Evolutionary conservation across 2,888 invertebrate species (phyloP).

Genomic region (Proisotoma minuta): DNA sequence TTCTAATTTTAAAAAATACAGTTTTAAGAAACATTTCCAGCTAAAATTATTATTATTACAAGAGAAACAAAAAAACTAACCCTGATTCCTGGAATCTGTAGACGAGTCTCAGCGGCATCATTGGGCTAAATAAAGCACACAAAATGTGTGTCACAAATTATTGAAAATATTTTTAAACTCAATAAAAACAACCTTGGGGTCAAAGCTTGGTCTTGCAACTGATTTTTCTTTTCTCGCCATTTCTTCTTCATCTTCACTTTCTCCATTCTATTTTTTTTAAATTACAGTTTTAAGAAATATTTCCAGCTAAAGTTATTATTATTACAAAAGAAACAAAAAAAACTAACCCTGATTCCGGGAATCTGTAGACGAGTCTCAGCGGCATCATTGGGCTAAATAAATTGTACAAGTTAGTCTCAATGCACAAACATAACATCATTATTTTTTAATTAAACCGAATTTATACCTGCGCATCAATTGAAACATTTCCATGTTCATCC

Average conservation of each 20-base stretch:
- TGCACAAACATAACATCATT: too few species aligned
- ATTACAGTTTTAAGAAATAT: not conserved
- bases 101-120: constrained; percentile 74
- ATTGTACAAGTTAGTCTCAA: too few species aligned
- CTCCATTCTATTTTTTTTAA: constrained; percentile 6
- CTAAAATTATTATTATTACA: not conserved
- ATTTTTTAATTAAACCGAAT: too few species aligned
- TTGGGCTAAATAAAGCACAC: constrained; percentile 59
- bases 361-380: constrained; percentile 72
- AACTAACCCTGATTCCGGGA: constrained; percentile 61
- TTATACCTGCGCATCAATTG: constrained; percentile 44
- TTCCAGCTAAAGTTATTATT: not conserved
- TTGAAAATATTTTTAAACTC: too few species aligned
- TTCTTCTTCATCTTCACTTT: constrained; percentile 25
- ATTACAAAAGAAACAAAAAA: not conserved
- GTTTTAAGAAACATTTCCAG: not conserved
- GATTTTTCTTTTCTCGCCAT: not conserved
- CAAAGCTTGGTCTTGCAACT: not conserved
- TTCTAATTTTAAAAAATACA: constrained; percentile 1
- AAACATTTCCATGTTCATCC: constrained; percentile 46
- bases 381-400: constrained; percentile 68
- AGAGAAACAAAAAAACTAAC: constrained; percentile 48
- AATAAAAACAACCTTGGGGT: not conserved
- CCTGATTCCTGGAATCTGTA: constrained; percentile 67
- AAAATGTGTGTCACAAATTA: not conserved